Conservation (phyloP, 1,140 invertebrate species). For the Drosophila asahinai region DNA sequence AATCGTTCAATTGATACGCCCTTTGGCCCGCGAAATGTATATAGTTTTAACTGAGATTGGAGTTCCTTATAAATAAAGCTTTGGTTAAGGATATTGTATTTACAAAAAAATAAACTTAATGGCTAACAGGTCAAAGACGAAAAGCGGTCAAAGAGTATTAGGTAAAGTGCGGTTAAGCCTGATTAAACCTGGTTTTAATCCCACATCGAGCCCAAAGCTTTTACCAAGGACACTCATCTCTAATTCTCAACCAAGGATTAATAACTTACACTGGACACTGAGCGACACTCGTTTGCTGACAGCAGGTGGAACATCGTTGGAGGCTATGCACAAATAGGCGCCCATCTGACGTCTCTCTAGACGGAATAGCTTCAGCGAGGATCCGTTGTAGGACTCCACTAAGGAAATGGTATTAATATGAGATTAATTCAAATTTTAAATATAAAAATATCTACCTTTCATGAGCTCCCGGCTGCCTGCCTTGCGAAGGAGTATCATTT, state of each 20-base stretch:
- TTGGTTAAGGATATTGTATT: not conserved
- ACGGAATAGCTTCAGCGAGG: slow-evolving; percentile 89
- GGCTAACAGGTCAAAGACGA: too few relatives aligned
- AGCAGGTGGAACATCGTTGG: slow-evolving; percentile 95
- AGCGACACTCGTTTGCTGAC: slow-evolving; percentile 94
- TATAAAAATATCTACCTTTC: slow-evolving; percentile 86
- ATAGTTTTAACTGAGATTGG: not conserved
- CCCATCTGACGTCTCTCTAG: slow-evolving; percentile 94
- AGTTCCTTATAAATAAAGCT: not conserved
- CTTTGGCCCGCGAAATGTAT: not conserved
- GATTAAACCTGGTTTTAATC: not conserved
- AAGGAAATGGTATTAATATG: not conserved
- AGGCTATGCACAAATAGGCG: slow-evolving; percentile 94
- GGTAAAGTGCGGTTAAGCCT: not conserved
- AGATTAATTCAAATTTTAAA: not conserved
- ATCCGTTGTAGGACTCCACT: slow-evolving; percentile 91
- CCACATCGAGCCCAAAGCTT: not conserved
- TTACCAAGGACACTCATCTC: not conserved
- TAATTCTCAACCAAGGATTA: not conserved
- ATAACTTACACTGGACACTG: slow-evolving; percentile 94
- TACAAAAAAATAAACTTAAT: too few relatives aligned
- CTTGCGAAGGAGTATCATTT: slow-evolving; percentile 89
- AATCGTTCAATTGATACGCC: not conserved
- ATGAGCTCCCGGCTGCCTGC: slow-evolving; percentile 87
- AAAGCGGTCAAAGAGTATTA: too few relatives aligned